Percentiles rank a stretch among this genome's conserved stretches.
phyloP scores from a whole-genome alignment of 2,797 vertebrate species.

The Megaceryle alcyon region DNA sequence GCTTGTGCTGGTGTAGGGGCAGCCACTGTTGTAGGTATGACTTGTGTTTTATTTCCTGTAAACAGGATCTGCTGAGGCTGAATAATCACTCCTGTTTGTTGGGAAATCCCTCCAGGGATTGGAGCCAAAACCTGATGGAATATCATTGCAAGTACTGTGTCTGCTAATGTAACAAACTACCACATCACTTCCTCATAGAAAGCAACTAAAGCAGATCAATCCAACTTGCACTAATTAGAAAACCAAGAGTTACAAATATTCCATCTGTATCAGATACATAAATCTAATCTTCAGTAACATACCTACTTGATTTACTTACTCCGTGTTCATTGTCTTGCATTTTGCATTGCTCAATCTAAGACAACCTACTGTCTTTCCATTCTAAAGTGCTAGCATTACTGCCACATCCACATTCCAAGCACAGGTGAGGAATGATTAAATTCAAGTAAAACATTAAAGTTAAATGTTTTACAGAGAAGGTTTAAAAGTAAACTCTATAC shows the following conservation, averaged over 20 bases:
- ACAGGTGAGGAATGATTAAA: not conserved
- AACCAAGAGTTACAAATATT: not conserved
- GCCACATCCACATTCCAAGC: not conserved
- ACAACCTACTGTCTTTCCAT: not conserved
- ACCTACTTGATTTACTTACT: not conserved
- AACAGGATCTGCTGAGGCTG: constrained; percentile 98
- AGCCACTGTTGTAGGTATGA: constrained; percentile 83
- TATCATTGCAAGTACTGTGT: not conserved
- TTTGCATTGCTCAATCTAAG: not conserved
- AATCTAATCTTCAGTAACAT: not conserved
- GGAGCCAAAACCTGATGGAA: constrained; percentile 89
- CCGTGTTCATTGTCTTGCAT: not conserved
- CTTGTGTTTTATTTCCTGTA: constrained; percentile 95
- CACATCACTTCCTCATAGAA: not conserved
- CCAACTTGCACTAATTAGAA: not conserved
- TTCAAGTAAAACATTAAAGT: not conserved
- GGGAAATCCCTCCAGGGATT: constrained; percentile 90
- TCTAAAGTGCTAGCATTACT: not conserved
- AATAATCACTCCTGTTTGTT: constrained; percentile 97
- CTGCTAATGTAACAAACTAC: not conserved
- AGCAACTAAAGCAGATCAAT: not conserved
- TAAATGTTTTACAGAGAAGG: too few relatives aligned
- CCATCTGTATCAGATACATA: not conserved
- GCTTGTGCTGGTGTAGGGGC: constrained; percentile 86
- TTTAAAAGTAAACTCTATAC: not conserved